Evolutionary conservation across 2,888 invertebrate species (phyloP).

Genomic region (Ormyrus thymus): DNA sequence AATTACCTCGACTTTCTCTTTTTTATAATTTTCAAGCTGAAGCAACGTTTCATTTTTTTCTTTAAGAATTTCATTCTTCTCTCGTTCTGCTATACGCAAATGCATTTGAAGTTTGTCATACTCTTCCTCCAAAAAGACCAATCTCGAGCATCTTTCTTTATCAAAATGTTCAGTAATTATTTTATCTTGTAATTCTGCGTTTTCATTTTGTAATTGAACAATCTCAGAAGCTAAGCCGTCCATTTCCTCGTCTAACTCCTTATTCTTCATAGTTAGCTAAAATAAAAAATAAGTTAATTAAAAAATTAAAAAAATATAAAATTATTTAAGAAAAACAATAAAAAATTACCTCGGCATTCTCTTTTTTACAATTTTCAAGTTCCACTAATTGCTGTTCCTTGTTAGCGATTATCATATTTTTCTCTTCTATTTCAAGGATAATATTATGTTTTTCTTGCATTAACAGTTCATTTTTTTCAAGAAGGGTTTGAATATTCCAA

Average conservation of each 20-base stretch:
- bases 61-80: too few species aligned
- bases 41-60: constrained; percentile 38
- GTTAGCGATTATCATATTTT: too few species aligned
- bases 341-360: constrained; percentile 39
- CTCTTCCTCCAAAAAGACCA: constrained; percentile 54
- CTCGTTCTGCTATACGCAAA: constrained; percentile 12
- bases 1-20: constrained; percentile 42
- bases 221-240: constrained; percentile 65
- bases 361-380: neutral
- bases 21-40: constrained; percentile 54
- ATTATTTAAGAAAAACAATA: neutral
- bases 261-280: constrained; percentile 74
- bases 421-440: constrained; percentile 73
- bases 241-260: constrained; percentile 76
- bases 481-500: constrained; percentile 51
- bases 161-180: constrained; percentile 67
- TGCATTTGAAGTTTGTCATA: constrained; percentile 58
- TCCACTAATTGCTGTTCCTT: too few species aligned
- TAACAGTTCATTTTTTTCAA: constrained; percentile 61
- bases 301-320: neutral
- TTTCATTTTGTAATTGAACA: constrained; percentile 59
- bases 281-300: constrained; percentile 54
- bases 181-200: constrained; percentile 58
- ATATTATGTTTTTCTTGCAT: constrained; percentile 63
- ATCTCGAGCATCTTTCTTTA: constrained; percentile 52